A percentile compares a stretch with the other conserved stretches of the same genome.
Evolutionary conservation across 2,113 vertebrate genomes (phyloP).

Genomic region (Sapayoa aenigma): DNA sequence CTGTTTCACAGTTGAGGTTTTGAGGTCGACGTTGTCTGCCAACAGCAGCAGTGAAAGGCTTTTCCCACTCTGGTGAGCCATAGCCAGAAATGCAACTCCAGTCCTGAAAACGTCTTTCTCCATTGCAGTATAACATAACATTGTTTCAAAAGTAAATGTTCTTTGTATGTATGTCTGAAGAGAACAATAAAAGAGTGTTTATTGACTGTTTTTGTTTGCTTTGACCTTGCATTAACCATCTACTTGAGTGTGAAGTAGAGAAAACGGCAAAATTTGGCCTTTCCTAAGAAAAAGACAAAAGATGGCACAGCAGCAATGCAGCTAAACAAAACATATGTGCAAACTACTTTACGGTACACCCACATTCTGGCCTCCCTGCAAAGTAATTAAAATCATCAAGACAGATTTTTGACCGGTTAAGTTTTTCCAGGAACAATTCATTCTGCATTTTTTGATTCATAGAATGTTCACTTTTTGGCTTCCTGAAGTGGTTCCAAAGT

Average conservation of each 20-base stretch:
- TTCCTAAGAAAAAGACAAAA: slow-evolving; percentile 46
- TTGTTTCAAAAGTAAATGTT: not conserved
- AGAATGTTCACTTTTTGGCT: not conserved
- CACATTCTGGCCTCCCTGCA: not conserved
- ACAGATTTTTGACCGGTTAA: not conserved
- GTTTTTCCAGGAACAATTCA: slow-evolving; percentile 40
- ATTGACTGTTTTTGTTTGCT: not conserved
- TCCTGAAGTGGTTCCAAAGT: slow-evolving; percentile 22
- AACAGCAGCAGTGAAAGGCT: slow-evolving; percentile 2
- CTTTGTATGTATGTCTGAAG: not conserved
- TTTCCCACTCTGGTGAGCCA: not conserved
- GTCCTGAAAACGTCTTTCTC: not conserved
- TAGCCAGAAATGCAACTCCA: not conserved
- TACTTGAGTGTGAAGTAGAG: not conserved
- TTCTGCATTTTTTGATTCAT: not conserved
- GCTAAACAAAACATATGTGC: slow-evolving; percentile 45
- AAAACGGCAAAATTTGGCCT: slow-evolving; percentile 37
- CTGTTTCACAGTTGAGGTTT: slow-evolving; percentile 9
- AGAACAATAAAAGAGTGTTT: not conserved
- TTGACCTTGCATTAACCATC: not conserved
- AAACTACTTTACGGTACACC: slow-evolving; percentile 13
- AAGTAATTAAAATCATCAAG: slow-evolving; percentile 27
- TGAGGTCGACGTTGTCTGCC: slow-evolving; percentile 18
- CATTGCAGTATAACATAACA: not conserved
- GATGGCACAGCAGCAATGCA: not conserved